Conservation (phyloP, 2,113 vertebrate genomes). For the Prionailurus bengalensis region DNA sequence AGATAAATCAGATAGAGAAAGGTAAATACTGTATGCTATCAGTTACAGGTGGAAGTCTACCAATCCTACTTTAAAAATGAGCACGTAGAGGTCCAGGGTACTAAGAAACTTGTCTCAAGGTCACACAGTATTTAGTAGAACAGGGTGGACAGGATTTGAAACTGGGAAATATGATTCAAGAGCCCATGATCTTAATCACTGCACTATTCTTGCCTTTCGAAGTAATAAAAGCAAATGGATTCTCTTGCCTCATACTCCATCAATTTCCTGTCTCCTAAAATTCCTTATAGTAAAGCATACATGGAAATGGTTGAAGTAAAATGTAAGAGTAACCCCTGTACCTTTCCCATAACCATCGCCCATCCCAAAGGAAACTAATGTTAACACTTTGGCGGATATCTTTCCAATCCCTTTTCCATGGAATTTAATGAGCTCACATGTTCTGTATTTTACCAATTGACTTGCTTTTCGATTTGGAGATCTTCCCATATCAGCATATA, state of each 20-base stretch:
- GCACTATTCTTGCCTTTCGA: neutral
- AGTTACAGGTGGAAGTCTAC: neutral
- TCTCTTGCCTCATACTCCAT: neutral
- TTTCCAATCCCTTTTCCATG: neutral
- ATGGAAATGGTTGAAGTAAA: neutral
- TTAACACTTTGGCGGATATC: neutral
- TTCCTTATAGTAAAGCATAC: neutral
- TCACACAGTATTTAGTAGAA: neutral
- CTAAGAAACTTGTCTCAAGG: neutral
- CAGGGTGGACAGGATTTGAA: neutral
- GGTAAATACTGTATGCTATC: neutral
- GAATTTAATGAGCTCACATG: neutral
- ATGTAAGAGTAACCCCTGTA: neutral
- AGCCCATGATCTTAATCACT: neutral
- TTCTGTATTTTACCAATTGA: neutral
- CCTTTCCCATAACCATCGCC: neutral
- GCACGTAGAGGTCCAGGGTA: neutral
- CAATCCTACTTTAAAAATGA: neutral
- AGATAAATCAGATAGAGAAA: neutral
- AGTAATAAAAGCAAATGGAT: neutral
- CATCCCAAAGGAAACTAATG: neutral
- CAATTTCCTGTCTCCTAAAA: neutral
- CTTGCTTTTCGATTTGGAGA: conserved; percentile 10
- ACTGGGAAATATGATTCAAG: neutral
- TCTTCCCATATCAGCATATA: neutral